These are phyloP conservation scores for Danionella dracula DNA, from an alignment of 2,797 vertebrate genomes.

Conservation along the genomic window DNA sequence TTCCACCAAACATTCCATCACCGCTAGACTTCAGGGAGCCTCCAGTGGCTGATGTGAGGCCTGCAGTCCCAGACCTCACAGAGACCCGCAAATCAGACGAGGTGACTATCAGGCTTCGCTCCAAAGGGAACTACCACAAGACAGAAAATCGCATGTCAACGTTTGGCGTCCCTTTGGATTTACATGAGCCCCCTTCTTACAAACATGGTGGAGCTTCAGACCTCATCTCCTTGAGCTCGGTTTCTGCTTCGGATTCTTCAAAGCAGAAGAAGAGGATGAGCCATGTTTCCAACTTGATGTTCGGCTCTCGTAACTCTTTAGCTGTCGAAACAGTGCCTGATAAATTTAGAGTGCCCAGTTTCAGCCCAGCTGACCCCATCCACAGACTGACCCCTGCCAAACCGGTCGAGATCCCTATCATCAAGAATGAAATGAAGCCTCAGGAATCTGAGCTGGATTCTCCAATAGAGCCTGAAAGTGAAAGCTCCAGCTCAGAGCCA, in stretches of 20 bases:
- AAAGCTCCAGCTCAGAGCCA: slow-evolving; percentile 19
- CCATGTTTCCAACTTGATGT: neutral
- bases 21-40: slow-evolving; percentile 58
- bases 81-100: slow-evolving; percentile 49
- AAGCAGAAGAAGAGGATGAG: slow-evolving; percentile 42
- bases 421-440: slow-evolving; percentile 29
- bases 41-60: slow-evolving; percentile 42
- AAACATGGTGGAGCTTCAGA: slow-evolving; percentile 24
- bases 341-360: slow-evolving; percentile 53
- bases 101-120: slow-evolving; percentile 60
- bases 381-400: slow-evolving; percentile 44
- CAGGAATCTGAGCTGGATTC: slow-evolving; percentile 23
- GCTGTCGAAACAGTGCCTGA: slow-evolving; percentile 10
- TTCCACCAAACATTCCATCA: slow-evolving; percentile 62
- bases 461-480: slow-evolving; percentile 27
- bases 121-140: slow-evolving; percentile 46
- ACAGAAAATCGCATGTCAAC: slow-evolving; percentile 74
- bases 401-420: slow-evolving; percentile 55
- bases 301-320: neutral
- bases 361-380: slow-evolving; percentile 60
- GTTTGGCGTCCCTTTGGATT: slow-evolving; percentile 61
- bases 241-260: slow-evolving; percentile 7
- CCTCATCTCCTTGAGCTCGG: slow-evolving; percentile 12
- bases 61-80: slow-evolving; percentile 15
- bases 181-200: slow-evolving; percentile 43